phyloP scores from a whole-genome alignment of 2,888 invertebrate genomes.

The Junonia oenone region DNA sequence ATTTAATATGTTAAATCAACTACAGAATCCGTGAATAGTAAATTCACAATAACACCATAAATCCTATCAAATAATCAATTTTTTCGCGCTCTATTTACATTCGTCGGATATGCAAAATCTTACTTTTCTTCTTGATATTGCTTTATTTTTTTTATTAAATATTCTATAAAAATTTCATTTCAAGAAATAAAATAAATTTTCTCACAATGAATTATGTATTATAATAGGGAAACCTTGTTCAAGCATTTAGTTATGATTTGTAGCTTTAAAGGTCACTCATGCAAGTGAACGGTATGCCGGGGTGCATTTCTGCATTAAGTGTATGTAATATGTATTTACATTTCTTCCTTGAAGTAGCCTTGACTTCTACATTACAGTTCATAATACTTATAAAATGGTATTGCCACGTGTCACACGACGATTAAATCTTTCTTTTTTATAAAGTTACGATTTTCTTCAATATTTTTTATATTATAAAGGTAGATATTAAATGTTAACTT shows the following conservation, averaged over 20 bases:
- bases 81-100: background rate
- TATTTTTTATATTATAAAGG: no score
- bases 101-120: background rate
- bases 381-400: background rate
- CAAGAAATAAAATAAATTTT: background rate
- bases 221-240: background rate
- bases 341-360: conserved; percentile 12
- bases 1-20: background rate
- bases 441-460: no score
- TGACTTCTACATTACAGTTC: conserved; percentile 10
- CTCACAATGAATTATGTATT: no score
- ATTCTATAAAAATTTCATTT: background rate
- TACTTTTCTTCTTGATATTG: no score
- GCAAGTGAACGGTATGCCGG: conserved; percentile 4
- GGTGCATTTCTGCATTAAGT: background rate
- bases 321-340: conserved; percentile 2
- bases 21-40: background rate
- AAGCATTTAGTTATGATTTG: background rate
- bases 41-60: background rate
- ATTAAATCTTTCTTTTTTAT: background rate
- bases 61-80: background rate
- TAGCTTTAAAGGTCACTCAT: background rate
- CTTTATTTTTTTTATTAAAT: no score
- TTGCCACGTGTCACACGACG: background rate
- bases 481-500: no score